phyloP scores from a whole-genome alignment of 2,113 vertebrate species.

The Bos indicus region DNA sequence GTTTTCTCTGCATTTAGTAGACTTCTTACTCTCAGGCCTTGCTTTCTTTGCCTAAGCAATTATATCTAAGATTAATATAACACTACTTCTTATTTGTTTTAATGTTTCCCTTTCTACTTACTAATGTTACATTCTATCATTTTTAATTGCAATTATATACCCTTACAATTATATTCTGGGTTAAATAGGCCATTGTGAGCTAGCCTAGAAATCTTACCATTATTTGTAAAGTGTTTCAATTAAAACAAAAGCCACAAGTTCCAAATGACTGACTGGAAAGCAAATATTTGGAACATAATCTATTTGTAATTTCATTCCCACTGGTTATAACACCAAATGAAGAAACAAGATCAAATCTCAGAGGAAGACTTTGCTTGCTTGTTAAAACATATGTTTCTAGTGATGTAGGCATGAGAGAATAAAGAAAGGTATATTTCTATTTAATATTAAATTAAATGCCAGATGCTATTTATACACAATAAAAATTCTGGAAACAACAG shows the following conservation, averaged over 20 bases:
- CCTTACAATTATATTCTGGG: neutral
- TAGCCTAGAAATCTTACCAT: neutral
- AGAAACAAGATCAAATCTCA: neutral
- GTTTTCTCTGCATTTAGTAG: neutral
- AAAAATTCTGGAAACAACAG: neutral
- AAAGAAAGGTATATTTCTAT: neutral
- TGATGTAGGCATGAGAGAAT: neutral
- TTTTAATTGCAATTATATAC: neutral
- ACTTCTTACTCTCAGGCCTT: neutral
- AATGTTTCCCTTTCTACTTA: neutral
- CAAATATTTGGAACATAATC: neutral
- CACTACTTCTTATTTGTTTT: neutral
- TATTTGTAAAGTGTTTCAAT: neutral
- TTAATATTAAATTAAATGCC: neutral
- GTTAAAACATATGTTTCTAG: neutral
- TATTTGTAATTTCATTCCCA: neutral
- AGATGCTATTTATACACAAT: neutral
- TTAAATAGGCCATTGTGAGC: neutral
- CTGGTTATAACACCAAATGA: neutral
- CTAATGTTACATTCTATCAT: neutral
- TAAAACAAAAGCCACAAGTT: neutral
- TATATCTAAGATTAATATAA: neutral
- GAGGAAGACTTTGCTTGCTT: neutral
- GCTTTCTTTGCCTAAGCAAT: neutral
- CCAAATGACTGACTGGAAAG: neutral